phyloP scores from a whole-genome alignment of 64 coral and sea anemone genomes.

The Montipora capricornis region DNA sequence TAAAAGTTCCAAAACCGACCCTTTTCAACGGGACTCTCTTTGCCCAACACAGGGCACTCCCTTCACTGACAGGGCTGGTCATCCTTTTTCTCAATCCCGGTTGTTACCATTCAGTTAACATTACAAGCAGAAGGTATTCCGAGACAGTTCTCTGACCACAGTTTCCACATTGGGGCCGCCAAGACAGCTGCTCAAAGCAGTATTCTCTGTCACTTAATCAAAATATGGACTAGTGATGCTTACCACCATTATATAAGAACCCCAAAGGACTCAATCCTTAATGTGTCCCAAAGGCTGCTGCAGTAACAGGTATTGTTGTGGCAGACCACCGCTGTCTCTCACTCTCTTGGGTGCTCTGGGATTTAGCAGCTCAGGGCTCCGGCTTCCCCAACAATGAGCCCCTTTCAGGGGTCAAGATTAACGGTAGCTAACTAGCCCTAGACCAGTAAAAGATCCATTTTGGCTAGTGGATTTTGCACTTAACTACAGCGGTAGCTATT shows the following conservation, averaged over 20 bases:
- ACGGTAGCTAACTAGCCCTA: no score
- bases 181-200: background rate
- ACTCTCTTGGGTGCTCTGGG: background rate
- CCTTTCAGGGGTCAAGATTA: background rate
- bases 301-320: background rate
- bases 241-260: background rate
- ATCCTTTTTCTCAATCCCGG: no score
- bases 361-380: background rate
- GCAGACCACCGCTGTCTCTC: background rate
- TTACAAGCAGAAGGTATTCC: background rate
- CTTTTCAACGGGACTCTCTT: no score
- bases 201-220: constrained; percentile 13
- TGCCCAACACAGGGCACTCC: no score
- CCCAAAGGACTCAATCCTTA: background rate
- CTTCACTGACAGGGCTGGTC: no score
- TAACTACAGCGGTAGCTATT: no score
- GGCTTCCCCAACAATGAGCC: background rate
- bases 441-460: no score
- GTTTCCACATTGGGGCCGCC: constrained; percentile 26
- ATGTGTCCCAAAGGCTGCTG: background rate
- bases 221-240: constrained; percentile 27
- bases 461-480: no score
- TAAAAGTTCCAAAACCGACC: no score
- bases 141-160: constrained; percentile 27
- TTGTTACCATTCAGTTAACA: background rate